phyloP scores from a whole-genome alignment of 2,888 invertebrate species.

The Beris chalybata region DNA sequence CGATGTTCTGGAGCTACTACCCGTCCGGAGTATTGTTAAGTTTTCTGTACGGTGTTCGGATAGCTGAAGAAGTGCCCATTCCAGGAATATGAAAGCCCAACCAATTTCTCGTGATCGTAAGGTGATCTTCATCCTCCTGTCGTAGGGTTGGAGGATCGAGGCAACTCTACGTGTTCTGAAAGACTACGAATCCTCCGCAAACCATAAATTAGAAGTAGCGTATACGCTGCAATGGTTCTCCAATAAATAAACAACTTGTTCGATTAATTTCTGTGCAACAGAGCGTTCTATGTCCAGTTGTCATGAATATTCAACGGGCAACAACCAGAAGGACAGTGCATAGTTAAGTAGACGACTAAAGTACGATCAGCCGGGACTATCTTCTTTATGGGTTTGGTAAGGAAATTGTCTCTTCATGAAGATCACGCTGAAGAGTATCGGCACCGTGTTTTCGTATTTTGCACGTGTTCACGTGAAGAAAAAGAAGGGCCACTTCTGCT shows the following conservation, averaged over 20 bases:
- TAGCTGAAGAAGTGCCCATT: too few relatives aligned
- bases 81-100: too few relatives aligned
- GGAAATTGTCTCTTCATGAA: constrained; percentile 22
- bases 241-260: constrained; percentile 34
- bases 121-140: too few relatives aligned
- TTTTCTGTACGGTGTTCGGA: too few relatives aligned
- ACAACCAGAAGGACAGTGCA: constrained; percentile 25
- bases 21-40: too few relatives aligned
- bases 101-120: too few relatives aligned
- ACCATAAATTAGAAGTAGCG: constrained; percentile 20
- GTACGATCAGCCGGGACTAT: neutral
- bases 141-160: too few relatives aligned
- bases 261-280: constrained; percentile 30
- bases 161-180: too few relatives aligned
- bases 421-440: constrained; percentile 21
- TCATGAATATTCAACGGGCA: constrained; percentile 37
- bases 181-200: neutral
- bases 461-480: neutral
- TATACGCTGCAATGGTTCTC: constrained; percentile 9
- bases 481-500: neutral
- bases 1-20: neutral
- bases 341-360: too few relatives aligned
- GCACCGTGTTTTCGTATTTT: constrained; percentile 9
- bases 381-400: too few relatives aligned
- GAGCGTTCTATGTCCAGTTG: constrained; percentile 17